Evolutionary conservation across 2,888 invertebrate species (phyloP).

Genomic region (Theristus sp.): DNA sequence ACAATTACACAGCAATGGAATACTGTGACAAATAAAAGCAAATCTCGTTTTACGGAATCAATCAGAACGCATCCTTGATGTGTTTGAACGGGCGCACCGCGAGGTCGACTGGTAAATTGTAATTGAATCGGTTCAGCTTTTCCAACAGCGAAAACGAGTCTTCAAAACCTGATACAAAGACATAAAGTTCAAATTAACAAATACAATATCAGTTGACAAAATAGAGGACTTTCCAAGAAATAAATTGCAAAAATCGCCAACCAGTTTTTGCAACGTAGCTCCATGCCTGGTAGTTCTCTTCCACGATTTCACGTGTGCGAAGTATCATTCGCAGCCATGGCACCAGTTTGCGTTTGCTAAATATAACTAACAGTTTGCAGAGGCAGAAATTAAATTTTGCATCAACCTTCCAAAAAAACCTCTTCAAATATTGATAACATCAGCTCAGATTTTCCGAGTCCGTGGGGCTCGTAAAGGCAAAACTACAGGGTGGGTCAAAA

Average conservation of each 20-base stretch:
- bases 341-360: conserved; percentile 67
- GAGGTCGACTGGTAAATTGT: conserved; percentile 82
- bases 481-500: too few species aligned
- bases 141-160: conserved; percentile 80
- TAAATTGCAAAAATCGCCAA: conserved; percentile 20
- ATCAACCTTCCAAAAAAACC: too few species aligned
- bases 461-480: too few species aligned
- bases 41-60: too few species aligned
- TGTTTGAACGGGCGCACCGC: conserved; percentile 90
- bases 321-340: conserved; percentile 83
- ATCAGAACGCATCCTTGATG: conserved; percentile 83
- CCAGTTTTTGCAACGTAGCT: conserved; percentile 86
- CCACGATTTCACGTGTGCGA: conserved; percentile 46
- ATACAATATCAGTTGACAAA: too few species aligned
- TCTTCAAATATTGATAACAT: too few species aligned
- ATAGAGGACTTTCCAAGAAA: not conserved
- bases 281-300: conserved; percentile 44
- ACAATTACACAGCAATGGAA: too few species aligned
- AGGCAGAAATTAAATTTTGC: not conserved
- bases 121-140: conserved; percentile 59
- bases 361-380: conserved; percentile 24
- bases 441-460: too few species aligned
- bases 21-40: too few species aligned
- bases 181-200: too few species aligned
- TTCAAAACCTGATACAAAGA: conserved; percentile 63